Conservation (phyloP, 2,113 vertebrate genomes). For the Himantopus leucocephalus region DNA sequence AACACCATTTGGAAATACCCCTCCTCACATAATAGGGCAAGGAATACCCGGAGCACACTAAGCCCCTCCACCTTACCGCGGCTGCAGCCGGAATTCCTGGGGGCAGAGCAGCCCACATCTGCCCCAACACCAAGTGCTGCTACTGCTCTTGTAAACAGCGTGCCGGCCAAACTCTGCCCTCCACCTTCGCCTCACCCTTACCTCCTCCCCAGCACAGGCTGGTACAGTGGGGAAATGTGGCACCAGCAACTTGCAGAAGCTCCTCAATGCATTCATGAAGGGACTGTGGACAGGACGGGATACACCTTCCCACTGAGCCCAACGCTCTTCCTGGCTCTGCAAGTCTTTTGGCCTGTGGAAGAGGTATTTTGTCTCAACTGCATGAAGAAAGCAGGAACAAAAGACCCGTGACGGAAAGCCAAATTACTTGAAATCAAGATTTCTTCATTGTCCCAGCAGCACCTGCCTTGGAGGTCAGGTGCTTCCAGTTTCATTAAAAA, state of each 20-base stretch:
- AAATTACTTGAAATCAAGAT: neutral
- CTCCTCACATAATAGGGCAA: neutral
- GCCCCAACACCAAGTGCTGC: neutral
- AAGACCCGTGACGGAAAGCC: neutral
- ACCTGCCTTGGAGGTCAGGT: neutral
- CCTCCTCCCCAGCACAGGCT: neutral
- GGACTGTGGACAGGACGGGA: neutral
- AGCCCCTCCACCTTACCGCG: neutral
- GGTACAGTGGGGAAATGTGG: neutral
- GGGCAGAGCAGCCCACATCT: neutral
- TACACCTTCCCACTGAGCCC: neutral
- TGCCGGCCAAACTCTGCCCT: neutral
- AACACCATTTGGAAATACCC: neutral
- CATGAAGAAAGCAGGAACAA: neutral
- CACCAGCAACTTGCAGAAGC: neutral
- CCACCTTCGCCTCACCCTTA: neutral
- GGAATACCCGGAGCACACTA: neutral
- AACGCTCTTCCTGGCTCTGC: neutral
- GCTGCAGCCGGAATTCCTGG: neutral
- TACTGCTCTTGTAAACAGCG: neutral
- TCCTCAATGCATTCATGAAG: fast-evolving
- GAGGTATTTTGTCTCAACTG: no score
- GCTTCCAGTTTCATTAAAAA: neutral
- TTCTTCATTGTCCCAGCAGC: neutral
- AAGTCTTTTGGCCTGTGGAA: neutral